A percentile compares a stretch with the other conserved stretches of the same genome.
These are phyloP conservation scores for Heliconius hortense DNA, from an alignment of 2,888 invertebrate species.

Conservation along the genomic window DNA sequence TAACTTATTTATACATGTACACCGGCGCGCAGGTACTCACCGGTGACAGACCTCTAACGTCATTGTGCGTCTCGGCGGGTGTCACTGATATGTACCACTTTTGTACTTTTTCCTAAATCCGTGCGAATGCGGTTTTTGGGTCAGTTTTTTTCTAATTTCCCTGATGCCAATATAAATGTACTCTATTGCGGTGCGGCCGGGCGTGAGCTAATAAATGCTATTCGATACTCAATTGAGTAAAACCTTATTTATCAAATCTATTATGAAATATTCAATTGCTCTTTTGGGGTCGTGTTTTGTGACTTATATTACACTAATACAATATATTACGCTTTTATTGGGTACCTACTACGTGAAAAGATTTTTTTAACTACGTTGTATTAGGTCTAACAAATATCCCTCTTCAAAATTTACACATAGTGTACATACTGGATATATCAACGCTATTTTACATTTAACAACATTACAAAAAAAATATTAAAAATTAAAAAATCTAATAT, in stretches of 20 bases:
- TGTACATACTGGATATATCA: no score
- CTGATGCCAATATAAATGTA: neutral
- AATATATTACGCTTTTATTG: no score
- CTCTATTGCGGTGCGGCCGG: slow-evolving; percentile 10
- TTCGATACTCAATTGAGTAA: slow-evolving; percentile 1
- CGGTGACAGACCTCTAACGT: neutral
- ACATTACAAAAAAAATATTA: no score
- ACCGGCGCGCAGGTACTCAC: neutral
- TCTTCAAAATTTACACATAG: no score
- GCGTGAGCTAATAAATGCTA: slow-evolving; percentile 30
- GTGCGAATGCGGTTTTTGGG: slow-evolving; percentile 64
- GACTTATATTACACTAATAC: neutral
- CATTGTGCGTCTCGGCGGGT: slow-evolving; percentile 5
- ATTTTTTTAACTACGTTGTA: no score
- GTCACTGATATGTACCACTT: slow-evolving; percentile 20
- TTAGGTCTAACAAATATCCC: no score
- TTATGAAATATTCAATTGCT: slow-evolving; percentile 10
- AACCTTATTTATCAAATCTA: slow-evolving; percentile 17
- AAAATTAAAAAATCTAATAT: no score
- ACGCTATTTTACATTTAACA: no score
- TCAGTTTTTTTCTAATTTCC: slow-evolving; percentile 49
- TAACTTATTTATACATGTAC: no score
- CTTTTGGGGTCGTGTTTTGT: slow-evolving; percentile 20
- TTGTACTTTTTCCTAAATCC: slow-evolving; percentile 34
- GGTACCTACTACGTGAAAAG: neutral